These are phyloP conservation scores for Chaetodon trifascialis DNA, from an alignment of 2,113 vertebrate genomes.

Conservation along the genomic window DNA sequence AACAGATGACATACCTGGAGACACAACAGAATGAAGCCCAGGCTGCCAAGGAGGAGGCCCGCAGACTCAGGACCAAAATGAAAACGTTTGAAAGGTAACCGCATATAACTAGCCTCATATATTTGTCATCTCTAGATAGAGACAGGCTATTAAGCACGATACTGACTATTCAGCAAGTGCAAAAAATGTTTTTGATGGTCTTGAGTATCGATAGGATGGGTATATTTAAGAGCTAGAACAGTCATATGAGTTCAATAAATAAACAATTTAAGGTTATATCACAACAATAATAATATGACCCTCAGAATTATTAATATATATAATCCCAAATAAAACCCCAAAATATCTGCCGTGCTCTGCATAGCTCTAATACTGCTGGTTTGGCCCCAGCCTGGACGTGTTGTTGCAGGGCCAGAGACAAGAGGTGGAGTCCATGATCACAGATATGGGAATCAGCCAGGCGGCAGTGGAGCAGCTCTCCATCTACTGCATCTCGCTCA, in stretches of 20 bases:
- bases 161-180: background rate
- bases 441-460: slow-evolving; percentile 92
- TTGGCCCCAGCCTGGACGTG: slow-evolving; percentile 86
- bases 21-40: slow-evolving; percentile 89
- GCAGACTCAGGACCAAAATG: slow-evolving; percentile 88
- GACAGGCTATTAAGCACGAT: background rate
- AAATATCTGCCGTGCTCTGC: background rate
- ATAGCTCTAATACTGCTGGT: slow-evolving; percentile 7
- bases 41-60: slow-evolving; percentile 90
- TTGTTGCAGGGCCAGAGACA: slow-evolving; percentile 92
- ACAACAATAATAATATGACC: background rate
- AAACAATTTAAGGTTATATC: background rate
- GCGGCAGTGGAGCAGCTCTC: slow-evolving; percentile 95
- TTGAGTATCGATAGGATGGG: too few species aligned
- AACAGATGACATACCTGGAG: slow-evolving; percentile 95
- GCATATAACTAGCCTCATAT: background rate
- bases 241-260: background rate
- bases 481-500: slow-evolving; percentile 95
- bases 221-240: background rate
- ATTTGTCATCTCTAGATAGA: too few species aligned
- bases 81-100: slow-evolving; percentile 90
- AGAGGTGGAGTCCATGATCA: slow-evolving; percentile 96
- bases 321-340: too few species aligned
- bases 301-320: background rate
- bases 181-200: background rate